Conservation (phyloP, 1,140 invertebrate species). For the Zaprionus davidi region DNA sequence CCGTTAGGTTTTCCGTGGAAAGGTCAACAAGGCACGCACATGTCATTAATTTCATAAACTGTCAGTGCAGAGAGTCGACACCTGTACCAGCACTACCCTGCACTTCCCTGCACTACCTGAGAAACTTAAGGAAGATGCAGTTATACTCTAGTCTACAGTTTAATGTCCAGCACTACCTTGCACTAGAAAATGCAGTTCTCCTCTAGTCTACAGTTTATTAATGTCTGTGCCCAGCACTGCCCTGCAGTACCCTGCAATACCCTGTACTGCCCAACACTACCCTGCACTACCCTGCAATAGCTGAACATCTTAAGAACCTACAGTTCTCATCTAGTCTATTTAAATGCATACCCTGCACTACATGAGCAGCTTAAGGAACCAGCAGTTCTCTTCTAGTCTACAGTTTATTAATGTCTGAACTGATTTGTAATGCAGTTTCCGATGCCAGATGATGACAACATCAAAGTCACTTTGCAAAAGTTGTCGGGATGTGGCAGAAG, state of each 20-base stretch:
- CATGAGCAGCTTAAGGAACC: not conserved
- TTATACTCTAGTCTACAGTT: not conserved
- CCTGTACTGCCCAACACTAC: no score
- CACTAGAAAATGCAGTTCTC: no score
- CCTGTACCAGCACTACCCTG: conserved; percentile 29
- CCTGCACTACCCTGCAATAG: no score
- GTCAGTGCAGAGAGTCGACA: conserved; percentile 26
- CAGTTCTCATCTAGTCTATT: no score
- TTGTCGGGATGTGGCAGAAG: conserved; percentile 12
- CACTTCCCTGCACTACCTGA: no score
- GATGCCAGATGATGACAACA: not conserved
- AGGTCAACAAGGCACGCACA: conserved; percentile 18
- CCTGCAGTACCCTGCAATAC: no score
- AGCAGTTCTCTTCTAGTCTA: not conserved
- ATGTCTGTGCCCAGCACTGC: no score
- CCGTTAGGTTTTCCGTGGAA: conserved; percentile 47
- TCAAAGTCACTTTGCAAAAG: conserved; percentile 29
- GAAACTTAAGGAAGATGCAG: not conserved
- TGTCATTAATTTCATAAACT: conserved; percentile 56
- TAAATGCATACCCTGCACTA: no score
- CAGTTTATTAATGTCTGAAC: conserved; percentile 25
- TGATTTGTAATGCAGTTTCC: conserved; percentile 40
- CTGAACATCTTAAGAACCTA: no score
- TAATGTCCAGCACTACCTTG: not conserved
- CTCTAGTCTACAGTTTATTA: no score